Conservation (phyloP, 2,888 invertebrate species). For the Mythimna ferrago region DNA sequence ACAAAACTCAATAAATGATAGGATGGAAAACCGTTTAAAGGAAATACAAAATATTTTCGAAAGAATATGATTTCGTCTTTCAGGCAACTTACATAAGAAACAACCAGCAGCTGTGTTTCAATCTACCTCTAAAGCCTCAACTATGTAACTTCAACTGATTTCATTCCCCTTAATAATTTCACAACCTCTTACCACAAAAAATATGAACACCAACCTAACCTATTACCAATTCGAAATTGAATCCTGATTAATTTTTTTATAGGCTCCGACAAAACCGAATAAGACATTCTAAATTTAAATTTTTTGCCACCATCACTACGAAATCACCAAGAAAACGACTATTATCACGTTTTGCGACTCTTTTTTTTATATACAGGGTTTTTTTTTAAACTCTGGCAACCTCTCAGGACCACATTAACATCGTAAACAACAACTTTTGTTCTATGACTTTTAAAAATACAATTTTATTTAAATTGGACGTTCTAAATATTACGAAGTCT, state of each 20-base stretch:
- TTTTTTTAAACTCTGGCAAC: not conserved
- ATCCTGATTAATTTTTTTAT: conserved; percentile 52
- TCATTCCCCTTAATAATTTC: conserved; percentile 1
- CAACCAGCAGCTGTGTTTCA: not conserved
- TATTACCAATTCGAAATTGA: conserved; percentile 41
- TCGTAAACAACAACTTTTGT: no score
- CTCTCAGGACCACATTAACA: no score
- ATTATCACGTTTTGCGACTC: not conserved
- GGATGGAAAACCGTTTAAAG: conserved; percentile 1
- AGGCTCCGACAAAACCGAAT: conserved; percentile 35
- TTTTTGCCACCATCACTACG: not conserved
- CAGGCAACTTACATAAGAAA: not conserved
- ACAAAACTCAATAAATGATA: not conserved
- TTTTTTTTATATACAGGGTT: not conserved
- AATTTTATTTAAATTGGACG: no score
- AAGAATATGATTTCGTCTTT: not conserved
- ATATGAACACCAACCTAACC: conserved; percentile 13
- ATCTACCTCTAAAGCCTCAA: conserved; percentile 6
- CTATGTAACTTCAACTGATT: not conserved
- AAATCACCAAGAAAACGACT: not conserved
- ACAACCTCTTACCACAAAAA: conserved; percentile 2
- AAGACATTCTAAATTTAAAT: conserved; percentile 35
- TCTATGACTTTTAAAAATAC: no score
- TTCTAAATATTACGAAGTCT: no score
- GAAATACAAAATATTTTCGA: not conserved